Evolutionary conservation across 2,113 vertebrate species (phyloP).

Genomic region (Ellobius talpinus): DNA sequence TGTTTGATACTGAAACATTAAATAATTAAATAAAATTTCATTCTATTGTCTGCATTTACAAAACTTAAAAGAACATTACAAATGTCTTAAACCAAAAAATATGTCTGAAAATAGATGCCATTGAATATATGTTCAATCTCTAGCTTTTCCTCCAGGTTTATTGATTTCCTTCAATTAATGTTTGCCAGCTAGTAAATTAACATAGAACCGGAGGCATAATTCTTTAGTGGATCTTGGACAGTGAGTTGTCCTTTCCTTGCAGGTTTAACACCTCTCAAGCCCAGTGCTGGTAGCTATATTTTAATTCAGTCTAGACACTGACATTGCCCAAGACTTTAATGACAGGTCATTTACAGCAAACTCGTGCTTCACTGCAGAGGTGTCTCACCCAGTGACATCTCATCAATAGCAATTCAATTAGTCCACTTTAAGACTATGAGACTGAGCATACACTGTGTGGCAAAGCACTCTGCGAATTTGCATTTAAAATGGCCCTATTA

Average conservation of each 20-base stretch:
- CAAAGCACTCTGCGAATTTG: constrained; percentile 77
- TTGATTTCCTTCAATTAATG: constrained; percentile 89
- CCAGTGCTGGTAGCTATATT: constrained; percentile 86
- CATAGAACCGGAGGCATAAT: constrained; percentile 87
- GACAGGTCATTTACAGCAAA: constrained; percentile 90
- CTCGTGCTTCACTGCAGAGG: constrained; percentile 87
- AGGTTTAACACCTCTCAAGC: constrained; percentile 87
- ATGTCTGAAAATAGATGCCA: constrained; percentile 53
- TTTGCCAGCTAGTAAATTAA: constrained; percentile 89
- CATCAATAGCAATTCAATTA: constrained; percentile 95
- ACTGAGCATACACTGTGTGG: constrained; percentile 80
- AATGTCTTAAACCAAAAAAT: constrained; percentile 72
- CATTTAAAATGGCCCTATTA: constrained; percentile 83
- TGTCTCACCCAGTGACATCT: constrained; percentile 91
- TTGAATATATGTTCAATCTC: constrained; percentile 76
- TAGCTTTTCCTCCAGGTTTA: constrained; percentile 82
- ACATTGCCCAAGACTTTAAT: constrained; percentile 89
- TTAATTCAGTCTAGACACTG: constrained; percentile 91
- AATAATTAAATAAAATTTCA: constrained; percentile 64
- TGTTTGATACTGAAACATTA: constrained; percentile 4
- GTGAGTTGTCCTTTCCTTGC: constrained; percentile 76
- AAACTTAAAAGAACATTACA: constrained; percentile 81
- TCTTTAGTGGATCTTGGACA: constrained; percentile 80
- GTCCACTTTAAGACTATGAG: constrained; percentile 85
- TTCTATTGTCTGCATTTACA: constrained; percentile 67